These are phyloP conservation scores for Habroteleia sp. DNA, from an alignment of 2,888 invertebrate species.

Conservation along the genomic window DNA sequence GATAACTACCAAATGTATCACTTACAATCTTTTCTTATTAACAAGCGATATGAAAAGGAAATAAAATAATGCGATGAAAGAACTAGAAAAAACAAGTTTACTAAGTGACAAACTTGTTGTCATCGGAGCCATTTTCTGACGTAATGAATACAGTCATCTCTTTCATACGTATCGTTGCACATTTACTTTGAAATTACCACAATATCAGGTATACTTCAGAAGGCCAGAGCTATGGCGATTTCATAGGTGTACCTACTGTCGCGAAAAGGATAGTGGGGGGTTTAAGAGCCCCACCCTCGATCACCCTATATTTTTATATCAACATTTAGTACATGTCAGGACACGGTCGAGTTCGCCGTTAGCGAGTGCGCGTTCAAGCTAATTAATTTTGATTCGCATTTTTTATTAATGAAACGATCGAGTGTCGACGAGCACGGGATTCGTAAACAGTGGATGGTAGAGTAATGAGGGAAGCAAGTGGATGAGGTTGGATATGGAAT, in stretches of 20 bases:
- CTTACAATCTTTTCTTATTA: no score
- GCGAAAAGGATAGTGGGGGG: slow-evolving; percentile 45
- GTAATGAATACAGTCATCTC: slow-evolving; percentile 33
- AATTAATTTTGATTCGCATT: slow-evolving; percentile 10
- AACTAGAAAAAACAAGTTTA: no score
- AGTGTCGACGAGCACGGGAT: slow-evolving; percentile 7
- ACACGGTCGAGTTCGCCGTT: slow-evolving; percentile 67
- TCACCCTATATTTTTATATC: slow-evolving; percentile 73
- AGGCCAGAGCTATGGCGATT: slow-evolving; percentile 35
- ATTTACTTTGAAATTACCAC: slow-evolving; percentile 32
- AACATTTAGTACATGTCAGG: slow-evolving; percentile 73
- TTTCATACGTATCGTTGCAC: slow-evolving; percentile 24
- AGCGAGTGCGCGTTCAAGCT: slow-evolving; percentile 32
- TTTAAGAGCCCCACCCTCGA: slow-evolving; percentile 50
- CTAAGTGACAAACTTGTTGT: slow-evolving; percentile 12
- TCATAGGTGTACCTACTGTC: slow-evolving; percentile 30
- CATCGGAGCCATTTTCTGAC: slow-evolving; percentile 28
- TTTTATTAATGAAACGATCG: slow-evolving; percentile 7
- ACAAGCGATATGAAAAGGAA: no score
- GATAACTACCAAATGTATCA: no score
- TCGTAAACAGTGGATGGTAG: no score
- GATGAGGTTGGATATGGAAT: slow-evolving; percentile 18
- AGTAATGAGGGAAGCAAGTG: slow-evolving; percentile 8
- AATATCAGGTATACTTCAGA: slow-evolving; percentile 45
- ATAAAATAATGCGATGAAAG: no score